Percentiles rank a stretch among this genome's conserved stretches.
phyloP scores from a whole-genome alignment of 2,888 invertebrate genomes.

The Mycalesis mineus region DNA sequence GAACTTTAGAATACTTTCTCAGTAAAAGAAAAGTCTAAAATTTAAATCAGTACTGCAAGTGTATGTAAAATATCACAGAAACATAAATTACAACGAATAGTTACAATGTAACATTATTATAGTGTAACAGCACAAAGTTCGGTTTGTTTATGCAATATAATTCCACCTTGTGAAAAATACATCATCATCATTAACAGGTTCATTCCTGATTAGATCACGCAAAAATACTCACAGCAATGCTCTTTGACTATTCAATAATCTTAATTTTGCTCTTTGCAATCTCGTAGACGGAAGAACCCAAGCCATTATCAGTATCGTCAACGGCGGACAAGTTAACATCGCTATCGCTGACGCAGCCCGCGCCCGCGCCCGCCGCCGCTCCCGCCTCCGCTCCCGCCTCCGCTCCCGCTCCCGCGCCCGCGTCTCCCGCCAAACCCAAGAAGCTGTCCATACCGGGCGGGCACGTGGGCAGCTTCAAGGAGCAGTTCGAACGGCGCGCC shows the following conservation, averaged over 20 bases:
- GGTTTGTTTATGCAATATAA: too few relatives aligned
- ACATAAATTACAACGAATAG: too few relatives aligned
- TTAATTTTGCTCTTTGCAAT: neutral
- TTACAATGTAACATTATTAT: too few relatives aligned
- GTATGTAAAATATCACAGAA: too few relatives aligned
- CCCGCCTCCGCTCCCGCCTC: constrained; percentile 57
- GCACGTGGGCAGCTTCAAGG: constrained; percentile 91
- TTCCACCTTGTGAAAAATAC: too few relatives aligned
- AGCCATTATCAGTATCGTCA: constrained; percentile 49
- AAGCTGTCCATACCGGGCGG: constrained; percentile 89
- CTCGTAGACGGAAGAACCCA: constrained; percentile 47
- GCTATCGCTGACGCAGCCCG: constrained; percentile 48
- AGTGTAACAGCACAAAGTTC: too few relatives aligned
- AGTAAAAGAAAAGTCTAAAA: too few relatives aligned
- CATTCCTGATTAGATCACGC: too few relatives aligned
- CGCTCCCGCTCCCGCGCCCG: constrained; percentile 42
- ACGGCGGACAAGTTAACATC: constrained; percentile 66
- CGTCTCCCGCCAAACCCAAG: constrained; percentile 81
- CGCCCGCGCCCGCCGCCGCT: constrained; percentile 39
- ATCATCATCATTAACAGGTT: too few relatives aligned
- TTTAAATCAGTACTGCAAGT: too few relatives aligned
- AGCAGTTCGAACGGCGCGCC: constrained; percentile 89
- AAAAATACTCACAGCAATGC: too few relatives aligned
- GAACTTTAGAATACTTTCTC: too few relatives aligned
- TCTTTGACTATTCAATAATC: neutral